These are phyloP conservation scores for Aythya baeri DNA, from an alignment of 2,113 vertebrate genomes.

Conservation along the genomic window DNA sequence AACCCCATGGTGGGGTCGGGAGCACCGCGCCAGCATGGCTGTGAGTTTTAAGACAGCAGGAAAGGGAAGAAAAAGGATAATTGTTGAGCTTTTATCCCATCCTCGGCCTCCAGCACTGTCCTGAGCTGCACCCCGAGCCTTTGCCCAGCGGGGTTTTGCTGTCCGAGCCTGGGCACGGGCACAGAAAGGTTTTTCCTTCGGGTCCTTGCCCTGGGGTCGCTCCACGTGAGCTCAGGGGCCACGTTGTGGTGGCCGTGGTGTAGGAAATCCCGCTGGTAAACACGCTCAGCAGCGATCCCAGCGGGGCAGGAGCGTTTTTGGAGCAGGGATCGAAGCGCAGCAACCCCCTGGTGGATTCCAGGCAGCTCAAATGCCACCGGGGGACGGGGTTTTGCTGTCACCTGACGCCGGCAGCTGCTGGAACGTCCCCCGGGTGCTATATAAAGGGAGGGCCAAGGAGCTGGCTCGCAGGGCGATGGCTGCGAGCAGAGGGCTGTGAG, in stretches of 20 bases:
- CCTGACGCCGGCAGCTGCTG: background rate
- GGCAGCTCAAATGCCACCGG: background rate
- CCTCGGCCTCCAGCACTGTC: background rate
- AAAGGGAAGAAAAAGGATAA: background rate
- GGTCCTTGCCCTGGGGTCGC: background rate
- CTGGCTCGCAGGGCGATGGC: background rate
- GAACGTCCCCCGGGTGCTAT: background rate
- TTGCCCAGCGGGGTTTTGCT: background rate
- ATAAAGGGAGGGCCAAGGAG: background rate
- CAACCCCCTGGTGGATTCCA: fast-evolving
- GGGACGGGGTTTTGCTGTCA: background rate
- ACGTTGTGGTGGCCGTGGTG: background rate
- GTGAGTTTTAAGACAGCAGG: fast-evolving
- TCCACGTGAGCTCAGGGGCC: background rate
- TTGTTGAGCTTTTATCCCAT: background rate
- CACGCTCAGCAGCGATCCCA: background rate
- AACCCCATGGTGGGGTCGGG: background rate
- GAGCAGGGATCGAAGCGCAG: background rate
- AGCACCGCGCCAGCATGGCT: fast-evolving
- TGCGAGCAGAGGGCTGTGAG: background rate
- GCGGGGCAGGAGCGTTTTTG: fast-evolving
- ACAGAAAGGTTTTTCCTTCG: too few relatives aligned
- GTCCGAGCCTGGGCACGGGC: background rate
- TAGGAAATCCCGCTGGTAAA: background rate
- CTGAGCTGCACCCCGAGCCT: background rate